Conservation (phyloP, 2,113 vertebrate species). For the Marmota flaviventris region DNA sequence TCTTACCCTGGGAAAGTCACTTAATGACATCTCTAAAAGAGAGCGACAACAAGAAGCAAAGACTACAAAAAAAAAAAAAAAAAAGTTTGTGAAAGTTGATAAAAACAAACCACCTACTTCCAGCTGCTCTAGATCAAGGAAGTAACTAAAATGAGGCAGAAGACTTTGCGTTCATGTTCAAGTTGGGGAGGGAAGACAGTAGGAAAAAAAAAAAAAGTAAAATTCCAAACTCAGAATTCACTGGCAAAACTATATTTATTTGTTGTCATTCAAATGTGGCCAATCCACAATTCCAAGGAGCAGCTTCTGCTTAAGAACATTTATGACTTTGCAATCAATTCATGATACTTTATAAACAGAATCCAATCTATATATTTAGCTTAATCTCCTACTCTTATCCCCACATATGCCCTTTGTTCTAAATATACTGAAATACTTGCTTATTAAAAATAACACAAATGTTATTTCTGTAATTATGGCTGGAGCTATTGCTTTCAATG, state of each 20-base stretch:
- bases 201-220: background rate
- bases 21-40: background rate
- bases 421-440: background rate
- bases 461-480: background rate
- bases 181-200: background rate
- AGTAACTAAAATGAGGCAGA: conserved; percentile 5
- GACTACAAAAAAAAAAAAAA: background rate
- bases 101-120: conserved; percentile 18
- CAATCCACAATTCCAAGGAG: background rate
- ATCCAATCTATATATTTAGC: background rate
- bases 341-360: background rate
- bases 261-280: background rate
- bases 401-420: background rate
- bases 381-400: background rate
- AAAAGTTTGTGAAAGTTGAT: background rate
- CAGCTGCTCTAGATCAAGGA: background rate
- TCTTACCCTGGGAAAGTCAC: background rate
- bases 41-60: background rate
- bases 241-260: background rate
- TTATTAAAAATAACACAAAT: conserved; percentile 20
- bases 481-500: background rate
- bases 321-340: background rate
- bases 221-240: conserved; percentile 39
- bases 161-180: background rate
- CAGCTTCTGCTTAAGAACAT: conserved; percentile 10